Conservation (phyloP, 2,888 invertebrate species). For the Geophilus truncorum region DNA sequence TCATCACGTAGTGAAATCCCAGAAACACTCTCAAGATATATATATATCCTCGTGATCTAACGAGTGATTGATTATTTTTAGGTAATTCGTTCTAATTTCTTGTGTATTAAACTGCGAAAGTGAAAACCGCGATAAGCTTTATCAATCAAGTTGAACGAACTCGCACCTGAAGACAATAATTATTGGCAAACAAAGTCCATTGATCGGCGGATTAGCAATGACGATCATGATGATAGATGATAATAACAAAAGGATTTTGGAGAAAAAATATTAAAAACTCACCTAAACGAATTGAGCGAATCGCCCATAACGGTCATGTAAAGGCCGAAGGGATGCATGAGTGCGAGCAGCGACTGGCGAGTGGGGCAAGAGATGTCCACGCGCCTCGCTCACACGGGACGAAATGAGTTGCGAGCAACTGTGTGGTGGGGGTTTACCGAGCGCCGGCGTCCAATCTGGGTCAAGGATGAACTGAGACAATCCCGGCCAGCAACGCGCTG, state of each 20-base stretch:
- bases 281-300: not conserved
- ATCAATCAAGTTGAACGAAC: not conserved
- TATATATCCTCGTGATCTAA: not conserved
- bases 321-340: not conserved
- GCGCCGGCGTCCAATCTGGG: constrained; percentile 1
- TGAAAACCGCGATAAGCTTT: not conserved
- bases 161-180: not conserved
- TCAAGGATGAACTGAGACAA: constrained; percentile 27
- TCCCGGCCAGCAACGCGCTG: constrained; percentile 14
- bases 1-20: no score
- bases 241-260: not conserved
- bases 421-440: constrained; percentile 7
- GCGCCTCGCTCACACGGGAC: not conserved
- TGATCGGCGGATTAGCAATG: no score
- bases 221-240: no score
- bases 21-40: not conserved
- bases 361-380: constrained; percentile 17
- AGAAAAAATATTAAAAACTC: not conserved
- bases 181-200: not conserved
- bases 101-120: not conserved
- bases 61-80: not conserved
- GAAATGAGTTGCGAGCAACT: constrained; percentile 11
- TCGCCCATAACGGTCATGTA: not conserved
- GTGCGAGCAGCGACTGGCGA: not conserved
- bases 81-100: not conserved